phyloP scores from a whole-genome alignment of 1,140 invertebrate genomes.

The Conus ventricosus region DNA sequence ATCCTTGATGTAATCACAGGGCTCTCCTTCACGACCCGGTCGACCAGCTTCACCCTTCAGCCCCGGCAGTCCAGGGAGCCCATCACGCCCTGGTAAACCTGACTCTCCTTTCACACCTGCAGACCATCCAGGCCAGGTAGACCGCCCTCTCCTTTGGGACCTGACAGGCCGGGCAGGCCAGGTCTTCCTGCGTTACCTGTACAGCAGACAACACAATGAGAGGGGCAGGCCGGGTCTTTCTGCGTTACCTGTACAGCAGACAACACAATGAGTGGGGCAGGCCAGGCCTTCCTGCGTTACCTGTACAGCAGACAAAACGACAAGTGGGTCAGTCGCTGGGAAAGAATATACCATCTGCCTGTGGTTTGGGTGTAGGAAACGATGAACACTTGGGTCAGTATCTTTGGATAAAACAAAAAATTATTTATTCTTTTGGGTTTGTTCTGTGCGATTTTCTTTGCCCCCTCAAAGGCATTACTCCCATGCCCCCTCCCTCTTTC shows the following conservation, averaged over 20 bases:
- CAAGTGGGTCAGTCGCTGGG: background rate
- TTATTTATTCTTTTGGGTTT: too few relatives aligned
- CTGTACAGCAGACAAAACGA: background rate
- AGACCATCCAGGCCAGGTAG: conserved; percentile 48
- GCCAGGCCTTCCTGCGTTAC: conserved; percentile 33
- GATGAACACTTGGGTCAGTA: too few relatives aligned
- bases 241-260: conserved; percentile 18
- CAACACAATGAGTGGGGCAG: background rate
- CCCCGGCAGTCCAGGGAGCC: conserved; percentile 59
- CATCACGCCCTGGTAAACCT: conserved; percentile 58
- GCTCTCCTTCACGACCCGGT: conserved; percentile 40
- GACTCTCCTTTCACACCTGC: conserved; percentile 58
- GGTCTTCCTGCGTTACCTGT: conserved; percentile 27
- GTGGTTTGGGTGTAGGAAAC: too few relatives aligned
- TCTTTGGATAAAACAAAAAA: too few relatives aligned
- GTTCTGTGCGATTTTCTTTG: too few relatives aligned
- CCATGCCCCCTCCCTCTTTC: too few relatives aligned
- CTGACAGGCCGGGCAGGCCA: conserved; percentile 46
- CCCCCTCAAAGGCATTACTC: too few relatives aligned
- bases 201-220: too few relatives aligned
- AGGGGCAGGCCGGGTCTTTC: conserved; percentile 33
- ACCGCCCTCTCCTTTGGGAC: conserved; percentile 39
- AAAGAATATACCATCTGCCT: too few relatives aligned
- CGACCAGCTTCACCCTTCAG: conserved; percentile 53
- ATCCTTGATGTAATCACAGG: conserved; percentile 14